Evolutionary conservation across 2,888 invertebrate genomes (phyloP), one percentile per base, ranked within the genome.

Genomic region (Cataglyphis livida): DNA sequence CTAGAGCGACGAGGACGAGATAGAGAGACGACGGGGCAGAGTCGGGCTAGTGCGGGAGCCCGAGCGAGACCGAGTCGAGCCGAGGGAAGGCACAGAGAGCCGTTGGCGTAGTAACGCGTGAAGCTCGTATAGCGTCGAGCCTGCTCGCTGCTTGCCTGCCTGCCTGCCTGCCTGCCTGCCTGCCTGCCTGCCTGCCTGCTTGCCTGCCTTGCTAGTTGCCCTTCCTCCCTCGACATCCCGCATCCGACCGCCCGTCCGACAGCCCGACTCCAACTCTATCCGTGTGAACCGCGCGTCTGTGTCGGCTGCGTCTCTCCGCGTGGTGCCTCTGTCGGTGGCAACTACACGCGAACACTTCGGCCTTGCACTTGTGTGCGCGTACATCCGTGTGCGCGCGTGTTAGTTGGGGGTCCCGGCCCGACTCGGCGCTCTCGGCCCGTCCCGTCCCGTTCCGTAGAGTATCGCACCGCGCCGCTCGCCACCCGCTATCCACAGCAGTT

Each of bases 401-500:
- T 85, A 86, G 88, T 86, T 82, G 88, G 87, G 91, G 91, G 91
- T 92, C 92, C 91, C 91, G 92, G 91, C 90, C 88, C 90, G 91
- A 89, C 78, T 70, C 70, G 70, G 70, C 75, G 75, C 90, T 91
- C 90, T 92, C 92, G 91, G 90, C 88, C 91, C 92, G 92, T 92
- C 89, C 90, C 91, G 90, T 89, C 87, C 91, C 91, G 92, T 92
- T 90, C 91, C 91, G 91, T 89, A 38, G 91, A 92, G 92, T 92
- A 93, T 92, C 93, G 92, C 92, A 92, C 93, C 65, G 74, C 74
- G 61, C 61, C 70, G 62, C 86, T 92, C 91, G 90, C 92, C 92
- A 92, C 92, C 92, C 92, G 92, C 92, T 92, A 92, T 92, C 92
- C 87, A 88, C 89, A 88, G 90, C 90, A 90, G 90, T 91, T 90